Conservation (phyloP, 2,888 invertebrate species). For the Saturnia japonica region DNA sequence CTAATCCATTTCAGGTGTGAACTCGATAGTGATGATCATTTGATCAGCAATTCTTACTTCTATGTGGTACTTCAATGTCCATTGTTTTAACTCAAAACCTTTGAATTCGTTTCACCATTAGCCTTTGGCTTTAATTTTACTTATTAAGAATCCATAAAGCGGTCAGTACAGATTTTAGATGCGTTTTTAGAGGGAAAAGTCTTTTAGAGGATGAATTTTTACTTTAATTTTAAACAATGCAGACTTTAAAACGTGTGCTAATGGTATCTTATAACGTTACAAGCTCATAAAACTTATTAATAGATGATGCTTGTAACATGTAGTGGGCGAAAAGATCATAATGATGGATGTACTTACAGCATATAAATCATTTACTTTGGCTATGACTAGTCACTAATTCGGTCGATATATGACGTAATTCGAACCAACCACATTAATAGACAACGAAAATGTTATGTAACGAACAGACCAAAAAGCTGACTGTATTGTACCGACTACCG, state of each 20-base stretch:
- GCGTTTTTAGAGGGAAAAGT: too few species aligned
- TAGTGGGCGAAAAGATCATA: constrained; percentile 4
- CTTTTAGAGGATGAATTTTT: not conserved
- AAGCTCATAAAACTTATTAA: not conserved
- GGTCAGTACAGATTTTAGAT: too few species aligned
- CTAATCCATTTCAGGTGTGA: not conserved
- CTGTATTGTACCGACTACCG: constrained; percentile 36
- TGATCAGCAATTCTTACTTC: not conserved
- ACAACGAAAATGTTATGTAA: constrained; percentile 15
- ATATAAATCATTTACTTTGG: constrained; percentile 13
- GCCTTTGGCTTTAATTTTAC: too few species aligned
- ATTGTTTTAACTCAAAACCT: too few species aligned
- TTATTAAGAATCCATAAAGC: too few species aligned
- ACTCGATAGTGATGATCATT: not conserved
- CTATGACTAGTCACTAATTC: constrained; percentile 11
- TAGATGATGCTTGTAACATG: constrained; percentile 3
- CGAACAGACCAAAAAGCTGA: constrained; percentile 22
- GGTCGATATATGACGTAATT: constrained; percentile 8
- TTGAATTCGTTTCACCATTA: too few species aligned
- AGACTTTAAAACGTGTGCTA: not conserved
- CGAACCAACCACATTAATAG: constrained; percentile 7
- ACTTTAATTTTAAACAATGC: not conserved
- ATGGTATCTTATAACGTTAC: not conserved
- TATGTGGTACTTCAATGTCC: not conserved
- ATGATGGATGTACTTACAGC: constrained; percentile 9